phyloP scores from a whole-genome alignment of 2,888 invertebrate species.

The Ganaspis brasiliensis region DNA sequence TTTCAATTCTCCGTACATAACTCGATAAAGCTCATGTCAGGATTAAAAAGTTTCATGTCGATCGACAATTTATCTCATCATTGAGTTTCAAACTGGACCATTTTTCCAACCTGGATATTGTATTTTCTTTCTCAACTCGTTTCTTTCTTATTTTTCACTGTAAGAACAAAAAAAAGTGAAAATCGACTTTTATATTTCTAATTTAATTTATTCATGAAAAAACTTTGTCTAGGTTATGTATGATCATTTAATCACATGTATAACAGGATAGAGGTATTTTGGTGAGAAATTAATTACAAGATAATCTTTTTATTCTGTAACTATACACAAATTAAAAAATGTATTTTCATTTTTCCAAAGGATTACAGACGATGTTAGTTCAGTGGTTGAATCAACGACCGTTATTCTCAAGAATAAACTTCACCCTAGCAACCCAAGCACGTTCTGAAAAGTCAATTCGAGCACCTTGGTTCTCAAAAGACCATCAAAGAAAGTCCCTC shows the following conservation, averaged over 20 bases:
- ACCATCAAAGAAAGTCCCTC: constrained; percentile 3
- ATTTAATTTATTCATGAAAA: too few relatives aligned
- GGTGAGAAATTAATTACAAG: too few relatives aligned
- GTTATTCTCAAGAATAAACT: background rate
- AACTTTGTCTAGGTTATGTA: too few relatives aligned
- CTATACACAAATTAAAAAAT: too few relatives aligned
- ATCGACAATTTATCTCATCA: constrained; percentile 12
- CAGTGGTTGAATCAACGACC: background rate
- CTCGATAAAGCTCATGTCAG: constrained; percentile 28
- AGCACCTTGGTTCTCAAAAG: constrained; percentile 5
- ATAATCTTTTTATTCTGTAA: too few relatives aligned
- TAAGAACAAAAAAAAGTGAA: background rate
- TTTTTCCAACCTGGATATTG: constrained; percentile 36
- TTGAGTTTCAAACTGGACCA: constrained; percentile 2
- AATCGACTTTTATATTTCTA: too few relatives aligned
- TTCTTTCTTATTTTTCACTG: constrained; percentile 44
- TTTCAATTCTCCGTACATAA: background rate
- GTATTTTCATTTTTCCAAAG: too few relatives aligned
- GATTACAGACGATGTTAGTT: background rate
- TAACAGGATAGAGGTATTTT: too few relatives aligned
- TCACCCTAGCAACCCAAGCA: background rate
- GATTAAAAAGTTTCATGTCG: constrained; percentile 28
- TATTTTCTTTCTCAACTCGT: constrained; percentile 42
- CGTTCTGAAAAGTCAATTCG: constrained; percentile 27
- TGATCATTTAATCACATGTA: too few relatives aligned